Base-by-base conservation (phyloP, 2,113 vertebrate genomes). In the Sitta europaea region DNA sequence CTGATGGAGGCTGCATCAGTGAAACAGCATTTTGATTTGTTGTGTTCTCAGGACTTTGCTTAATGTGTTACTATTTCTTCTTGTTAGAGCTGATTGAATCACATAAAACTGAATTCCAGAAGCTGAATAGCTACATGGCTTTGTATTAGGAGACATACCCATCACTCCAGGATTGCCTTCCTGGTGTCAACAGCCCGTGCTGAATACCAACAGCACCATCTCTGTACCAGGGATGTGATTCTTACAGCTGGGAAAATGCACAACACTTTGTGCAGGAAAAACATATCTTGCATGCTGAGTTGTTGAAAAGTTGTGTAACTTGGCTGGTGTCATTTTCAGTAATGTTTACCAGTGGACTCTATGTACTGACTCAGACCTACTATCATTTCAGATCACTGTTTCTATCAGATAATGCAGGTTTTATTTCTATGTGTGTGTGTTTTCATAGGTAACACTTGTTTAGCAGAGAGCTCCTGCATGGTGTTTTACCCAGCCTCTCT, bases 61-160 rank as follows among this genome's bases (percentile, higher is more conserved):
- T 94, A 94, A 93, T 87, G 42, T 70, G 47, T 85, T 94, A 47
- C 51, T 90, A 55, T 88, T 95, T 86, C 73, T 91, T 83, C 63
- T 79, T 88, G 57, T 93, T 86, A 91, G 67, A 55, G 83, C 72
- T 86, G 87, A 92, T 75, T 90, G 93, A 90, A 90, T 94, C 10
- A 2, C 71, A 77, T 57, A 78, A 89, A 95, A 55, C 76, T 77
- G 71, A 88, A 71, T 94, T 91, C 90, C 48, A 86, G 93, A 62
- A 91, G 86, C 76, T 80, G 85, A 95, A 81, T 50, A 91, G 83
- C 70, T 89, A 76, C 79, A 71, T 18, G 42, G 36, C 29, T 58
- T 65, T 84, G 65, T 85, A 63, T 93, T 96, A 83, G 67, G 59
- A 94, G 79, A 67, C 36, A 40, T 23, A 83, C 59, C 81, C 61